Conservation (phyloP, 2,797 vertebrate genomes). For the Rhincodon typus region DNA sequence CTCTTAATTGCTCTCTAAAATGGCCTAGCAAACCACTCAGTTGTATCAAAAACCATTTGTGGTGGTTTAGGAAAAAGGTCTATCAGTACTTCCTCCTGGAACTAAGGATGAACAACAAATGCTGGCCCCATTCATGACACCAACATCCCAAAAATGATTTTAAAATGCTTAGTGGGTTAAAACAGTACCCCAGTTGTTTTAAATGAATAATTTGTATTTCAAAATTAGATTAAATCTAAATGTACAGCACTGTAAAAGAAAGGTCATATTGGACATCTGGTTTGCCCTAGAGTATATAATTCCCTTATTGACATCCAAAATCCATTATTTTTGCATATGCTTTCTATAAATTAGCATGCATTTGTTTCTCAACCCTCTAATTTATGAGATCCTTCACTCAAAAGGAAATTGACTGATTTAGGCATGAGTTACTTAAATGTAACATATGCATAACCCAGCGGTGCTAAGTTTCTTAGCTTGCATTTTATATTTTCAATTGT, state of each 20-base stretch:
- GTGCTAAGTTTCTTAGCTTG: no score
- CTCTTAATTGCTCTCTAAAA: neutral
- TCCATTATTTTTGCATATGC: neutral
- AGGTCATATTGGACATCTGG: neutral
- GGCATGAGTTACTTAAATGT: neutral
- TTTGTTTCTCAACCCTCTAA: neutral
- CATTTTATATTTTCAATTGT: neutral
- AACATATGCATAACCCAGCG: neutral
- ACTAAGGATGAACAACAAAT: neutral
- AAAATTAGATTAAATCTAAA: conserved; percentile 1
- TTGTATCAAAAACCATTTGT: neutral
- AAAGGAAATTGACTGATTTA: neutral
- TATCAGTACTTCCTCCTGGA: neutral
- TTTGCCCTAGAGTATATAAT: neutral
- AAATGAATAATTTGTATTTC: neutral
- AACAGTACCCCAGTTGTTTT: neutral
- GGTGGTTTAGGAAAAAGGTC: neutral
- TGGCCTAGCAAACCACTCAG: neutral
- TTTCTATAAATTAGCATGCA: neutral
- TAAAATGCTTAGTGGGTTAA: neutral
- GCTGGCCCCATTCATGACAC: neutral
- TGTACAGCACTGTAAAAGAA: neutral
- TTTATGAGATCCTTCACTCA: neutral
- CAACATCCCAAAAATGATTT: neutral
- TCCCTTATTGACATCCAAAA: neutral